Evolutionary conservation across 2,113 vertebrate genomes (phyloP), one percentile per base, ranked within the genome.

Genomic region (Saccopteryx leptura): DNA sequence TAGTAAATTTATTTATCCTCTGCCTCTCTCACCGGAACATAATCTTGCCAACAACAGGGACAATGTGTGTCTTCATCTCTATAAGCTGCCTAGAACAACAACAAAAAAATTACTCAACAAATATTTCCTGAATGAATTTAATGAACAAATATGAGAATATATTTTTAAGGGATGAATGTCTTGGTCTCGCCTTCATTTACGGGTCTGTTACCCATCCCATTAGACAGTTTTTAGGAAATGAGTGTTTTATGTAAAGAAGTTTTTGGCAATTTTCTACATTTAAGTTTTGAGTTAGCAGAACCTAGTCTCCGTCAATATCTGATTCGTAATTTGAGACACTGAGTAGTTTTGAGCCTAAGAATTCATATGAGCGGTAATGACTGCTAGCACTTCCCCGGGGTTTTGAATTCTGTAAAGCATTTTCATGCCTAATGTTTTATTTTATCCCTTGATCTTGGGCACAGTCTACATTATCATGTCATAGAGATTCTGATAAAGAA

Each of bases 271-370:
- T 84, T 71, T 86, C 80, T 72, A 15, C 17, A 60, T 52, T 83
- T 78, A 50, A 76, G 50, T 60, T 92, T 92, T 84, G 46, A 79
- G 24, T 91, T 74, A 81, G 17, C n/a, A 87, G 82, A 79, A 66
- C 28, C 46, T 72, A 19, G 18, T 56, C 14, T 85, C 26, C 80
- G 33, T 50, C 17, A 65, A 9, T 80, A 75, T 71, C 26, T 95
- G 28, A 81, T 46, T 21, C 12, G 56, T 63, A 28, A 24, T 74
- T 82, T 83, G 60, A 82, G 69, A 88, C 1, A 58, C 5, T 33
- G 60, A 76, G 66, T 61, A 24, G n/a, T 75, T 46, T 82, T 69
- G 92, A 39, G 31, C 39, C 82, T 17, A 74, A 58, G 66, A 86
- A 72, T 72, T 24, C 21, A 11, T 50, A 17, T 66, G 60, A 82